These are phyloP conservation scores for Hydriomena furcata DNA, from an alignment of 2,888 invertebrate species.

Conservation along the genomic window DNA sequence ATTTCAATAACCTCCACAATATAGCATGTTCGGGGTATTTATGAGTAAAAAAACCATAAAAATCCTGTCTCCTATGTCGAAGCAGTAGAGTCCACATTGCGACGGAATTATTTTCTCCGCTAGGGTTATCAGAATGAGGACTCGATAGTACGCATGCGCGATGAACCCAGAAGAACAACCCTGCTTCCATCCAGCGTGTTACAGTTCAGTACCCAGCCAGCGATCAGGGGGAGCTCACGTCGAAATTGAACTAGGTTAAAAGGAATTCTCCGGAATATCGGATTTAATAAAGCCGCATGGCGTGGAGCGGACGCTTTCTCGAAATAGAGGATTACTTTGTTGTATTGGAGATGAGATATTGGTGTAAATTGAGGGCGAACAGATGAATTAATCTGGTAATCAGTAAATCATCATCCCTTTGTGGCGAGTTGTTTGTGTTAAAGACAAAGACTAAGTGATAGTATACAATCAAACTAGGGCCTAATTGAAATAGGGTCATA, in stretches of 20 bases:
- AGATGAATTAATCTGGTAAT: neutral
- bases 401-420: no score
- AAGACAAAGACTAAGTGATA: no score
- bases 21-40: slow-evolving; percentile 2
- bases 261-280: slow-evolving; percentile 31
- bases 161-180: slow-evolving; percentile 35
- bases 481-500: no score
- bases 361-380: neutral
- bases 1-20: slow-evolving; percentile 9
- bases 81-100: slow-evolving; percentile 15
- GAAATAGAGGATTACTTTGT: slow-evolving; percentile 10
- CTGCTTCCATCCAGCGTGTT: slow-evolving; percentile 18
- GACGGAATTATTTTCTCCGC: neutral
- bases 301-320: slow-evolving; percentile 2
- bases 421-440: no score
- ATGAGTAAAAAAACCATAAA: neutral
- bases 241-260: slow-evolving; percentile 23
- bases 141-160: slow-evolving; percentile 35
- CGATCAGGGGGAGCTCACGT: slow-evolving; percentile 17
- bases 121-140: slow-evolving; percentile 25
- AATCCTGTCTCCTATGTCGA: slow-evolving; percentile 11
- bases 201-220: slow-evolving; percentile 30
- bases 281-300: slow-evolving; percentile 21
- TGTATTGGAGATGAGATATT: slow-evolving; percentile 15
- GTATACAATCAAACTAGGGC: no score